Conservation (phyloP, 2,113 vertebrate genomes). For the Epinephelus cyanopodus region DNA sequence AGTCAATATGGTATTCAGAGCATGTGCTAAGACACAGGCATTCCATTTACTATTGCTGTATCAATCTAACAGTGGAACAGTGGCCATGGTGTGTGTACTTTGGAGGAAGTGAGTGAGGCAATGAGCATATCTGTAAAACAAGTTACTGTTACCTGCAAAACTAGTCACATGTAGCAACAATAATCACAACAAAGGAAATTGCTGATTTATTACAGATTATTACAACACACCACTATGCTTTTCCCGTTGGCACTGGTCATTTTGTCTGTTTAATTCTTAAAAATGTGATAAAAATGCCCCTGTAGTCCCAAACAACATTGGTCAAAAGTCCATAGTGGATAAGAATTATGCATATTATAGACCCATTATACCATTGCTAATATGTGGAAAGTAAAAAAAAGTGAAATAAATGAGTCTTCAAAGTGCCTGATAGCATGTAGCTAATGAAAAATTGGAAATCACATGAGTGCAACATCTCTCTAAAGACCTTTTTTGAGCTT, state of each 20-base stretch:
- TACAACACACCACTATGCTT: too few relatives aligned
- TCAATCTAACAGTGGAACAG: not conserved
- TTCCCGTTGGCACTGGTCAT: not conserved
- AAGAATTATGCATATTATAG: too few relatives aligned
- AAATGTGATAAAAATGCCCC: not conserved
- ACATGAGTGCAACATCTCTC: not conserved
- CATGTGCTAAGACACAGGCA: not conserved
- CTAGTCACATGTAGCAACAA: not conserved
- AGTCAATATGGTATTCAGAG: not conserved
- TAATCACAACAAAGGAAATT: too few relatives aligned
- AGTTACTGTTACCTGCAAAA: not conserved
- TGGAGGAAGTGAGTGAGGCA: not conserved
- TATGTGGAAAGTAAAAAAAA: too few relatives aligned
- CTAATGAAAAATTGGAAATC: too few relatives aligned
- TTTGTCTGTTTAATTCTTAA: not conserved
- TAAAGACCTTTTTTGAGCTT: not conserved
- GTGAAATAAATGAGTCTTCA: too few relatives aligned
- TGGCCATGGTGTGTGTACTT: not conserved
- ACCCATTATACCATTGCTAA: too few relatives aligned
- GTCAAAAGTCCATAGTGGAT: too few relatives aligned
- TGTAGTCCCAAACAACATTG: not conserved
- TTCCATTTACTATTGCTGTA: not conserved
- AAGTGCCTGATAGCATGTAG: too few relatives aligned
- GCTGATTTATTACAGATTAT: not conserved
- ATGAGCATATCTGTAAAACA: not conserved